phyloP scores from a whole-genome alignment of 2,797 vertebrate species.

The Rhinophrynus dorsalis region DNA sequence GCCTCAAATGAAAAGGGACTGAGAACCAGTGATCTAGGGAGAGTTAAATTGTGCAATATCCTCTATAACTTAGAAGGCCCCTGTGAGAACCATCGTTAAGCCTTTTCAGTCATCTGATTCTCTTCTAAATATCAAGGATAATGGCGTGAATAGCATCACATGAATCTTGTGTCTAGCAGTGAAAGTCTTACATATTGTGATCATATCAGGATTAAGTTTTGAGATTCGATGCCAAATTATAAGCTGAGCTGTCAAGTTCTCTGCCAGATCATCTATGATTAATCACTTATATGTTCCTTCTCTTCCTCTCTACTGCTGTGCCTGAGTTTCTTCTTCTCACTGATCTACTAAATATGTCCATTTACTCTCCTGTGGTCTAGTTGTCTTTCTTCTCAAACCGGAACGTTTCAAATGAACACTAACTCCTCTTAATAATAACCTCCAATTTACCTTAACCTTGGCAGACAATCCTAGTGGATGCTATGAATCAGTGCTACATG shows the following conservation, averaged over 20 bases:
- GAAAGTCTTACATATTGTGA: slow-evolving; percentile 28
- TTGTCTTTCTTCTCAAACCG: slow-evolving; percentile 12
- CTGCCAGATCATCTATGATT: slow-evolving; percentile 37
- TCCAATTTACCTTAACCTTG: no score
- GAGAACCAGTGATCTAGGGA: no score
- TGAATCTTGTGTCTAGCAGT: background rate
- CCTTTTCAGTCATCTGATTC: background rate
- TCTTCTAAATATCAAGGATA: background rate
- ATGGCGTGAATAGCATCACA: slow-evolving; percentile 7
- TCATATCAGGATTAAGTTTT: slow-evolving; percentile 18
- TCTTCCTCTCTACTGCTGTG: slow-evolving; percentile 15
- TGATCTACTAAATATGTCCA: slow-evolving; percentile 32
- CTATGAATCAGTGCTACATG: no score
- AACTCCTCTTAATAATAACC: no score
- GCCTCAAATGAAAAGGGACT: no score
- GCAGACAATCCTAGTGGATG: no score
- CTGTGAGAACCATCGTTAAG: background rate
- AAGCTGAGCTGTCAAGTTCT: slow-evolving; percentile 16
- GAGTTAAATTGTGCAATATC: background rate
- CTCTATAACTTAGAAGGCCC: background rate
- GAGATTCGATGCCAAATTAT: slow-evolving; percentile 19
- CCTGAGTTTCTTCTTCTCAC: slow-evolving; percentile 20
- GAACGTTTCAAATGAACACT: no score
- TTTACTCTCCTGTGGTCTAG: slow-evolving; percentile 15
- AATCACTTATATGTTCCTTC: slow-evolving; percentile 38